Percentiles rank a stretch among this genome's conserved stretches.
Conservation (phyloP, 1,140 invertebrate species). For the Zaprionus inermis region DNA sequence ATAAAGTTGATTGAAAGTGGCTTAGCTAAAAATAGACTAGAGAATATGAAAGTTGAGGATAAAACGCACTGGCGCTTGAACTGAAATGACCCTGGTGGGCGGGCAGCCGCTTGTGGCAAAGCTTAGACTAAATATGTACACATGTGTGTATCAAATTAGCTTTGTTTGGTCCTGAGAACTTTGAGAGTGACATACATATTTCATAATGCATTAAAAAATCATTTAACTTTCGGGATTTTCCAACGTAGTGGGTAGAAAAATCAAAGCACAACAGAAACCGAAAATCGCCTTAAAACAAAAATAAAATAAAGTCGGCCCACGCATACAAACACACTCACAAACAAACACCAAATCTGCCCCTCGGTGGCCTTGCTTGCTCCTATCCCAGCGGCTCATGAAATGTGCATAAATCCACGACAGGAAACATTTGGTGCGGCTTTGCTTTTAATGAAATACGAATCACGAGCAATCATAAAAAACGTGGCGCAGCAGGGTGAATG, state of each 20-base stretch:
- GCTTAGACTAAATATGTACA: not conserved
- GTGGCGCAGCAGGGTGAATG: slow-evolving; percentile 51
- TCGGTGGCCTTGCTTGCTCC: not conserved
- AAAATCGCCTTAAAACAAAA: slow-evolving; percentile 31
- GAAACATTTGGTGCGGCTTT: slow-evolving; percentile 61
- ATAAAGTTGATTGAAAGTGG: slow-evolving; percentile 16
- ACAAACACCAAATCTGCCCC: not conserved
- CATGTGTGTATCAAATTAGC: not conserved
- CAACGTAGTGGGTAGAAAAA: slow-evolving; percentile 34
- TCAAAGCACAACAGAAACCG: slow-evolving; percentile 21
- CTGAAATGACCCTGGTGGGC: slow-evolving; percentile 1
- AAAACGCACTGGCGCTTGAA: slow-evolving; percentile 8
- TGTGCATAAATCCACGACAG: slow-evolving; percentile 67
- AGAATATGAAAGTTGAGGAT: slow-evolving; percentile 7
- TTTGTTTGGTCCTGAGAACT: not conserved
- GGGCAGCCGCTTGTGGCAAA: not conserved
- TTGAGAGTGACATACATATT: slow-evolving; percentile 23
- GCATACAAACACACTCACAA: not conserved
- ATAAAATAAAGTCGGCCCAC: slow-evolving; percentile 9
- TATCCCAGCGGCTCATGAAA: slow-evolving; percentile 58
- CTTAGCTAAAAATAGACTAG: slow-evolving; percentile 23
- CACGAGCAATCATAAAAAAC: slow-evolving; percentile 70
- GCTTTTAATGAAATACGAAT: slow-evolving; percentile 76
- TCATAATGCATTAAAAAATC: slow-evolving; percentile 55
- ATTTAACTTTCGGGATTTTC: slow-evolving; percentile 19